Evolutionary conservation across 2,113 vertebrate genomes (phyloP).

Genomic region (Dolichotis patagonum): DNA sequence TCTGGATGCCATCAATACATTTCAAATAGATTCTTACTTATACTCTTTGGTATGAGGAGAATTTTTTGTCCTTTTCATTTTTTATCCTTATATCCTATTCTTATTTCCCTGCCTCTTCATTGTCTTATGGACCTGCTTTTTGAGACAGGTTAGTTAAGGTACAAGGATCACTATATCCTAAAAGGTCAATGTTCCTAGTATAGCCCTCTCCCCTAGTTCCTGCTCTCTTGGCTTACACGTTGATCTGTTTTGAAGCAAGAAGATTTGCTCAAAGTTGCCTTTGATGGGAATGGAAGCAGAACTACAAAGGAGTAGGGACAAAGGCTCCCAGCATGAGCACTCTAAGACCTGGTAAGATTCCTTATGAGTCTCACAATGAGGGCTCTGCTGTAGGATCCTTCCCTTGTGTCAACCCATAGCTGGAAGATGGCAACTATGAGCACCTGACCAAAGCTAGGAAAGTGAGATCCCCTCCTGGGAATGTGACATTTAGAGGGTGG

Average conservation of each 20-base stretch:
- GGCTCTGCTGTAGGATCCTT: no score
- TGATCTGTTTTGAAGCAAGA: neutral
- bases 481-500: neutral
- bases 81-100: neutral
- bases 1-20: rapidly evolving
- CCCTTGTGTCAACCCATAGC: neutral
- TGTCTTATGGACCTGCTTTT: neutral
- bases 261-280: neutral
- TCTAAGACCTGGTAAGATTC: neutral
- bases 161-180: neutral
- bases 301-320: neutral
- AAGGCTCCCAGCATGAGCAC: neutral
- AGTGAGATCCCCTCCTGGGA: neutral
- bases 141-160: neutral
- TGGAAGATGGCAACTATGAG: neutral
- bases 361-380: neutral
- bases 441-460: neutral
- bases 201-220: neutral
- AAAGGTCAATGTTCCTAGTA: neutral
- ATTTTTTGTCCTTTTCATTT: neutral
- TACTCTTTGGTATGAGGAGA: neutral
- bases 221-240: neutral
- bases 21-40: neutral
- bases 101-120: neutral
- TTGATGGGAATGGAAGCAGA: neutral